Base-by-base conservation (phyloP, 1,140 invertebrate genomes). In the Lucilia sericata region DNA sequence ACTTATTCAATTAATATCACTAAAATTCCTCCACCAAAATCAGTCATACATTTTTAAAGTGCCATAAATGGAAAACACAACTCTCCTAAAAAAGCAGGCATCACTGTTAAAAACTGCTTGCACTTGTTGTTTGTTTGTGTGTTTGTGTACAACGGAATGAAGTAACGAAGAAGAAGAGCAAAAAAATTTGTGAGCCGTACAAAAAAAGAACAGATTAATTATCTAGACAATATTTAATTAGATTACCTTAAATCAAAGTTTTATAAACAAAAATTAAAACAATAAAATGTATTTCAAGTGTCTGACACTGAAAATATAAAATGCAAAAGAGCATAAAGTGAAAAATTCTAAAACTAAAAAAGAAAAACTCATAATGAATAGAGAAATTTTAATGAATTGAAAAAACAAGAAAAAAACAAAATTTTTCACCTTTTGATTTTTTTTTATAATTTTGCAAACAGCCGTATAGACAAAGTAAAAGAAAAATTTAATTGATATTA, bases 181-280 rank as follows among this genome's bases (percentile, higher is more conserved):
- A 30, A 30, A 70, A 21, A 21, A 19, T 25, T 70, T 70, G 21
- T 70, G n/a, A 70, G 65, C 65, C n/a, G 65, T 70, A n/a, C 2
- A 3, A 65, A 70, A 70, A 70, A 70, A 21, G 10, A 70, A 70
- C 10, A 70, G n/a, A 21, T 60, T 60, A 60, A 60, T n/a, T 70
- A 70, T 70, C 17, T 70, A 21, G 21, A 49, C 13, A 55, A 14
- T 55, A 14, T 55, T 17, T 55, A 55, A 55, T 55, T 17, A 55
- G 51, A 55, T 55, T 55, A 55, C 17, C 10, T 12, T 2, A 55
- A 55, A 14, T 14, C 17, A 17, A 5, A 14, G 4, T 55, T 10
- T 55, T 55, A 17, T 55, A 55, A 42, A 84, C 80, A 85, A 83
- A 83, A 78, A 55, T 12, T 55, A 4, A 55, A 14, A 17, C 51